A percentile compares a stretch with the other conserved stretches of the same genome.
Evolutionary conservation across 2,888 invertebrate species (phyloP).

Genomic region (Latheticus oryzae): DNA sequence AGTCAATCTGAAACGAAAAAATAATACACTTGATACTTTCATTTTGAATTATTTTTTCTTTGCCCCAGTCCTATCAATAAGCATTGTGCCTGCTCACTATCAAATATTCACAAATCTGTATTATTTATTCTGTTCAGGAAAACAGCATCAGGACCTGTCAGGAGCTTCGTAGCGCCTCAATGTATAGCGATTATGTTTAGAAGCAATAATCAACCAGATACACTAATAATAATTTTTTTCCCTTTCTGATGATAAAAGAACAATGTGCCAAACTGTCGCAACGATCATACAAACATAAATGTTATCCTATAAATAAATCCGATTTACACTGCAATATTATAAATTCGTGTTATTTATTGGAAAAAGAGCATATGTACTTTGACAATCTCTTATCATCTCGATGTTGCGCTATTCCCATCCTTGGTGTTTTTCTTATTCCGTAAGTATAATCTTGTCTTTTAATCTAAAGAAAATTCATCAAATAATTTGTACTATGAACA

Average conservation of each 20-base stretch:
- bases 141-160: slow-evolving; percentile 47
- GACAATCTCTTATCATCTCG: slow-evolving; percentile 57
- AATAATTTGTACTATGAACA: slow-evolving; percentile 33
- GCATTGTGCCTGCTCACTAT: slow-evolving; percentile 43
- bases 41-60: slow-evolving; percentile 7
- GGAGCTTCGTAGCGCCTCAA: slow-evolving; percentile 57
- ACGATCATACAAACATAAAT: slow-evolving; percentile 46
- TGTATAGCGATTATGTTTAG: slow-evolving; percentile 58
- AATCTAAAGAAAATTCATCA: slow-evolving; percentile 9
- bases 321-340: slow-evolving; percentile 40
- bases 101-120: slow-evolving; percentile 19
- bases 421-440: slow-evolving; percentile 33
- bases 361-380: slow-evolving; percentile 50
- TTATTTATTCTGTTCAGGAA: slow-evolving; percentile 42
- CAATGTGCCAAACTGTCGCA: slow-evolving; percentile 51
- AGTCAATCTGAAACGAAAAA: slow-evolving; percentile 33
- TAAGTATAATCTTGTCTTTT: background rate
- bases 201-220: slow-evolving; percentile 55
- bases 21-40: slow-evolving; percentile 30
- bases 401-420: slow-evolving; percentile 47
- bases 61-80: slow-evolving; percentile 19
- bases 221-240: slow-evolving; percentile 49
- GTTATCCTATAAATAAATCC: slow-evolving; percentile 33
- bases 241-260: slow-evolving; percentile 31
- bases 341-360: slow-evolving; percentile 38